A percentile compares a stretch with the other conserved stretches of the same genome.
These are phyloP conservation scores for Chloroceryle inda DNA, from an alignment of 2,797 vertebrate species.

Conservation along the genomic window DNA sequence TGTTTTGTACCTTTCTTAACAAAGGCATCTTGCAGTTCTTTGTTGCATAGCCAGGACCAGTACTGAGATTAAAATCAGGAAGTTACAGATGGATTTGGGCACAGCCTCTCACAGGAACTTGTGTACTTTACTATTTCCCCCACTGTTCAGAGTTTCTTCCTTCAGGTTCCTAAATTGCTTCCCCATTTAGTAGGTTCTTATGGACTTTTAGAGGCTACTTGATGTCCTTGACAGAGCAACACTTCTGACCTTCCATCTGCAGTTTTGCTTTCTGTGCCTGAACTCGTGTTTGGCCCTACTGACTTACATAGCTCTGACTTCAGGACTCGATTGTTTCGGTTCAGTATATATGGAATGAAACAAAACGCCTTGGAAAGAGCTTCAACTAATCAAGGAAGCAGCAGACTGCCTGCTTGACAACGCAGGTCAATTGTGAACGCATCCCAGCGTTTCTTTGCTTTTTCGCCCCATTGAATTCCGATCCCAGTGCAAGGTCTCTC, in stretches of 20 bases:
- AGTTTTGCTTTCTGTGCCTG: neutral
- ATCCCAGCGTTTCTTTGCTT: neutral
- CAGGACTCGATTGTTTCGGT: neutral
- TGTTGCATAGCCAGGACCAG: neutral
- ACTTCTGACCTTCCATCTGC: neutral
- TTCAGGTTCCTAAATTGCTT: neutral
- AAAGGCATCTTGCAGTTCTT: neutral
- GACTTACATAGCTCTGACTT: neutral
- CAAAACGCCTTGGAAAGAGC: neutral
- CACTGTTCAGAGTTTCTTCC: neutral
- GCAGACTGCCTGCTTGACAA: neutral
- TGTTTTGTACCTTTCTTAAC: neutral
- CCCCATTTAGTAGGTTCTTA: neutral
- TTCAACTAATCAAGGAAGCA: neutral
- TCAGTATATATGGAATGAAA: neutral
- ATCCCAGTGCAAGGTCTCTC: neutral
- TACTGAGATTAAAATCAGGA: neutral
- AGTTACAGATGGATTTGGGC: neutral
- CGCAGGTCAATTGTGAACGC: neutral
- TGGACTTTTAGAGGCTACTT: neutral
- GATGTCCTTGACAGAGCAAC: neutral
- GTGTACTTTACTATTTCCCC: neutral
- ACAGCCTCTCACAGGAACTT: neutral
- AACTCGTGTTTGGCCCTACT: neutral
- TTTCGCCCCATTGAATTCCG: slow-evolving; percentile 20